Base-by-base conservation (phyloP, 2,113 vertebrate species). In the Brienomyrus brachyistius region DNA sequence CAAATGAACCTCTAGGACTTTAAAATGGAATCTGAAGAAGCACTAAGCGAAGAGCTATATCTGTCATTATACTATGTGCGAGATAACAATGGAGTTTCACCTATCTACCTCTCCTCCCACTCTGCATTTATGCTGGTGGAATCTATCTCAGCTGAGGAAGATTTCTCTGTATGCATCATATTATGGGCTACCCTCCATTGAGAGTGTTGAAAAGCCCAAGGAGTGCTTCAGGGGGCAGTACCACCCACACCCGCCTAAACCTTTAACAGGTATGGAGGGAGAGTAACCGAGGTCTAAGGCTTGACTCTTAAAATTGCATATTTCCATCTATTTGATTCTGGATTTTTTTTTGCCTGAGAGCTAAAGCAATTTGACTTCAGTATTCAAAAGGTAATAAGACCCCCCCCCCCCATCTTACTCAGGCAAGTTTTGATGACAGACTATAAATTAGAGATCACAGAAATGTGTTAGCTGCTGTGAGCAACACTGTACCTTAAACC, bases 121-220 rank as follows among this genome's bases (percentile, higher is more conserved):
- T 17, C 47, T 91, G 88, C 52, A 56, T 84, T 84, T 48, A 94
- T 96, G 95, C 90, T 96, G 93, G 94, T 94, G 94, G 93, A 95
- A 92, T 94, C 95, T 83, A 93, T 95, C 88, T 92, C 92, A 66
- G 93, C 82, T 89, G 90, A 94, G 4, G 90, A 93, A 31, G 92
- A 93, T 43, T 96, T 97, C 92, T 84, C 94, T 95, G 94, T 96
- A 96, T 91, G 97, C 95, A 27, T 94, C 95, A 35, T 92, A 94
- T 93, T 91, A 87, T 87, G 90, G 90, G 90, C 93, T 94, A 92
- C 91, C 94, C 74, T 94, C 90, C 59, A 87, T 80, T 89, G 92
- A 94, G 23, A 92, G 91, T 91, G 93, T 92, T 88, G 92, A 94
- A 31, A 92, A 95, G 91, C 92, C 95, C 15, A 94, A 95, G 86